These are phyloP conservation scores for Enteromius mattozi DNA, from an alignment of 2,797 vertebrate genomes.

Conservation along the genomic window DNA sequence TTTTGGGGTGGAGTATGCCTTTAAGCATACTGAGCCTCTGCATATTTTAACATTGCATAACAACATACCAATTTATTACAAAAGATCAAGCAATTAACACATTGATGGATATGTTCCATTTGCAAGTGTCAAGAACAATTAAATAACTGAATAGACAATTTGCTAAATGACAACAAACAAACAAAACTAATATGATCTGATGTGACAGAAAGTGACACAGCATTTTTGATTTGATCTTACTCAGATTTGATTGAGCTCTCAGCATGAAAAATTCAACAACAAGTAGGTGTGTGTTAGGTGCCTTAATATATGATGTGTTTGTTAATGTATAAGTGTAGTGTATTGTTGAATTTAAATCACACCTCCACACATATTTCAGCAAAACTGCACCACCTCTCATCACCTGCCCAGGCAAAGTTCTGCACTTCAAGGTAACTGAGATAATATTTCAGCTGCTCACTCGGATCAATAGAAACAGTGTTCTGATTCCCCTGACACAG, in stretches of 20 bases:
- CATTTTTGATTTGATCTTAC: not conserved
- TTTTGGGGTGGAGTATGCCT: not conserved
- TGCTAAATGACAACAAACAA: not conserved
- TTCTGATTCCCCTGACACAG: conserved; percentile 81
- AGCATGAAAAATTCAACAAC: not conserved
- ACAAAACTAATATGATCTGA: conserved; percentile 4
- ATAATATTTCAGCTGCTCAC: conserved; percentile 73
- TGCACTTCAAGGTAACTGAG: conserved; percentile 64
- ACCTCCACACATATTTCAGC: not conserved
- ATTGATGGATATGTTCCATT: not conserved
- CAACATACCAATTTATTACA: not conserved
- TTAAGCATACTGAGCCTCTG: not conserved
- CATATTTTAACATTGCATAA: not conserved
- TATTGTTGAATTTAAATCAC: not conserved
- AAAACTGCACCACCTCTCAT: not conserved
- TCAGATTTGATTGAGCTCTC: not conserved
- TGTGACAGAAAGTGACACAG: not conserved
- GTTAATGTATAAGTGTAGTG: not conserved
- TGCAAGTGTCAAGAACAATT: not conserved
- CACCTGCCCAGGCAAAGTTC: conserved; percentile 45
- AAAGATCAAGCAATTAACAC: conserved; percentile 3
- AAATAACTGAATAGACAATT: not conserved
- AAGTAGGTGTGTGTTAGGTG: not conserved
- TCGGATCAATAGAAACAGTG: conserved; percentile 78
- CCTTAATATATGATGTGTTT: not conserved